phyloP scores from a whole-genome alignment of 2,888 invertebrate genomes.

The Dasysyrphus albostriatus region DNA sequence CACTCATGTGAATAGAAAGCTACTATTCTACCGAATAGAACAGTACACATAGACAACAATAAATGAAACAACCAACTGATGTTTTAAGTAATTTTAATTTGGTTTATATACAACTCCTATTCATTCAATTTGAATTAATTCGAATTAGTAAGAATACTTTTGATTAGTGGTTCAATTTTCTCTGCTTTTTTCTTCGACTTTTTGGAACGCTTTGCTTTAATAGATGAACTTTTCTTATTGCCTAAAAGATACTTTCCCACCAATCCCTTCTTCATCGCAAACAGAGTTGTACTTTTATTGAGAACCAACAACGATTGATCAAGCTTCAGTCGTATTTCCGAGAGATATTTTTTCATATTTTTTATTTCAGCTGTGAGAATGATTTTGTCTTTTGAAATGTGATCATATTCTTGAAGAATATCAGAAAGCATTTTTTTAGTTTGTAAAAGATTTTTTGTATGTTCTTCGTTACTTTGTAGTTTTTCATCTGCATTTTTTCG shows the following conservation, averaged over 20 bases:
- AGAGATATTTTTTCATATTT: constrained; percentile 59
- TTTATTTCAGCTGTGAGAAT: constrained; percentile 48
- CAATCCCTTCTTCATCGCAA: constrained; percentile 30
- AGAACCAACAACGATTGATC: constrained; percentile 53
- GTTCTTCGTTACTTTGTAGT: constrained; percentile 13
- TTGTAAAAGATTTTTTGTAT: constrained; percentile 38
- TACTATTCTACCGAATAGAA: too few species aligned
- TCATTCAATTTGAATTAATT: background rate
- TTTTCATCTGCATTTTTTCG: constrained; percentile 22
- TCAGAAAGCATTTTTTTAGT: constrained; percentile 54
- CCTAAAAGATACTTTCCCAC: background rate
- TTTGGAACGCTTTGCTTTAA: background rate
- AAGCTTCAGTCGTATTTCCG: constrained; percentile 58
- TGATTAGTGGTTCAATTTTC: background rate
- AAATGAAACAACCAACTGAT: too few species aligned
- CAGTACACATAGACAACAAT: too few species aligned
- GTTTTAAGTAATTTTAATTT: background rate
- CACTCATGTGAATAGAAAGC: too few species aligned
- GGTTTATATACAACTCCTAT: background rate
- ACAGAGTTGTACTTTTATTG: constrained; percentile 51
- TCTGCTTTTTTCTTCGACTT: background rate
- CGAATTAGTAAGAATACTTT: constrained; percentile 4
- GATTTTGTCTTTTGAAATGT: constrained; percentile 53
- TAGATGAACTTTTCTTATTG: background rate
- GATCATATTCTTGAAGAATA: constrained; percentile 53